Evolutionary conservation across 1,140 invertebrate species (phyloP).

Genomic region (Polypedilum pembai): DNA sequence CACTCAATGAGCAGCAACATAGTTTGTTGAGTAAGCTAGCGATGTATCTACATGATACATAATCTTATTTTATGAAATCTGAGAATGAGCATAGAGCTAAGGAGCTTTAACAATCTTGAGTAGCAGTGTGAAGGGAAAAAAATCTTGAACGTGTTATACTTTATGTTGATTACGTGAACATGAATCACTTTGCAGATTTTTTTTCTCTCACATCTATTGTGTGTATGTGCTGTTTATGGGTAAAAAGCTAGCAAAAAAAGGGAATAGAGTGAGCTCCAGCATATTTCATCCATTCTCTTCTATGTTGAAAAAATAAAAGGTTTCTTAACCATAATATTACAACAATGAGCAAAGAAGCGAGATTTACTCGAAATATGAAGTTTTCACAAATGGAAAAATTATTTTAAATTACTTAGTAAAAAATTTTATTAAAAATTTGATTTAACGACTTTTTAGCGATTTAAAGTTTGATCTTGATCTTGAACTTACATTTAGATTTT

Average conservation of each 20-base stretch:
- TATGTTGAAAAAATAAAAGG: too few species aligned
- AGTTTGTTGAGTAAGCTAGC: too few species aligned
- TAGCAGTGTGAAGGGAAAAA: background rate
- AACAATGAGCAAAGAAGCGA: too few species aligned
- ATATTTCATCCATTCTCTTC: background rate
- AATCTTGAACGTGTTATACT: conserved; percentile 14
- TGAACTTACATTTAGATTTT: too few species aligned
- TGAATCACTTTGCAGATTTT: conserved; percentile 28
- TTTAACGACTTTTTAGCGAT: too few species aligned
- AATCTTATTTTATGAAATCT: conserved; percentile 19
- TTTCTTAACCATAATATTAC: too few species aligned
- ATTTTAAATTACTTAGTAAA: too few species aligned
- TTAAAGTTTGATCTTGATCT: too few species aligned
- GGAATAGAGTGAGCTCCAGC: background rate
- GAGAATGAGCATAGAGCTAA: background rate
- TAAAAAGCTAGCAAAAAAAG: background rate
- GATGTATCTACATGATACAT: background rate
- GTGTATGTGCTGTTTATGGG: background rate
- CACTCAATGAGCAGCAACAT: too few species aligned
- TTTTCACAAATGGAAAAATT: too few species aligned
- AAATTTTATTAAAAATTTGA: too few species aligned
- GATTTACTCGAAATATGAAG: too few species aligned
- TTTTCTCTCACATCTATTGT: conserved; percentile 11
- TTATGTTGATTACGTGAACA: conserved; percentile 27
- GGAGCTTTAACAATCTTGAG: conserved; percentile 5